A percentile compares a stretch with the other conserved stretches of the same genome.
These are phyloP conservation scores for Arothron firmamentum DNA, from an alignment of 2,113 vertebrate genomes.

Conservation along the genomic window DNA sequence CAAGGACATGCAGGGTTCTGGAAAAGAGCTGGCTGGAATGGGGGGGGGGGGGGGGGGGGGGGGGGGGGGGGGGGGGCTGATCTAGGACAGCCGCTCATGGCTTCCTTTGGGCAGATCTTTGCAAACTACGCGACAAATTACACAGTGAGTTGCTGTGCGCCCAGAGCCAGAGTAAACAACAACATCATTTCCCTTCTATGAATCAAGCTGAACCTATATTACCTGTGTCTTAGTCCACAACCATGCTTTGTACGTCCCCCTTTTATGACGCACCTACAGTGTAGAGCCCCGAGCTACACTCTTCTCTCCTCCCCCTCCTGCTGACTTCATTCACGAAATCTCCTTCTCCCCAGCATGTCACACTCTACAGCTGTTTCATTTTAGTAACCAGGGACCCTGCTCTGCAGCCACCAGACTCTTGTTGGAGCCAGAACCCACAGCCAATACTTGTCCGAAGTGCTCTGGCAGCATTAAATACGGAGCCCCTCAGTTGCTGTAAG, in stretches of 20 bases:
- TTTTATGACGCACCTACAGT: constrained; percentile 67
- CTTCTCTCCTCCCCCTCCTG: constrained; percentile 54
- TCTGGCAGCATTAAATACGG: constrained; percentile 79
- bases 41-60: constrained; percentile 25
- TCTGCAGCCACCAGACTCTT: constrained; percentile 69
- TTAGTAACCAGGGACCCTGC: constrained; percentile 73
- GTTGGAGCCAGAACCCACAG: constrained; percentile 73
- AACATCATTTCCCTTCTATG: constrained; percentile 57
- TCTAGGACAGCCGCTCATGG: constrained; percentile 53
- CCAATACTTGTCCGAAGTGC: constrained; percentile 69
- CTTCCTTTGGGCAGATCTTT: constrained; percentile 63
- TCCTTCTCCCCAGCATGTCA: constrained; percentile 58
- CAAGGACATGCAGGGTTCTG: constrained; percentile 43
- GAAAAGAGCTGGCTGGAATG: constrained; percentile 20
- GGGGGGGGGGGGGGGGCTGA: constrained; percentile 26
- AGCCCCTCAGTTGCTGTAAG: constrained; percentile 69
- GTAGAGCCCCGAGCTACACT: constrained; percentile 38
- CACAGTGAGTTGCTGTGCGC: constrained; percentile 68
- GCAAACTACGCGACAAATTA: constrained; percentile 70
- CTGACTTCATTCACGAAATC: constrained; percentile 75
- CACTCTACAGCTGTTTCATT: constrained; percentile 79
- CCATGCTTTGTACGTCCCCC: constrained; percentile 43
- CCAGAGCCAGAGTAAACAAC: constrained; percentile 68
- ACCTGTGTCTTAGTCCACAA: constrained; percentile 57
- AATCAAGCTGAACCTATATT: constrained; percentile 65